A percentile compares a stretch with the other conserved stretches of the same genome.
phyloP scores from a whole-genome alignment of 2,113 vertebrate species.

The Physeter macrocephalus region DNA sequence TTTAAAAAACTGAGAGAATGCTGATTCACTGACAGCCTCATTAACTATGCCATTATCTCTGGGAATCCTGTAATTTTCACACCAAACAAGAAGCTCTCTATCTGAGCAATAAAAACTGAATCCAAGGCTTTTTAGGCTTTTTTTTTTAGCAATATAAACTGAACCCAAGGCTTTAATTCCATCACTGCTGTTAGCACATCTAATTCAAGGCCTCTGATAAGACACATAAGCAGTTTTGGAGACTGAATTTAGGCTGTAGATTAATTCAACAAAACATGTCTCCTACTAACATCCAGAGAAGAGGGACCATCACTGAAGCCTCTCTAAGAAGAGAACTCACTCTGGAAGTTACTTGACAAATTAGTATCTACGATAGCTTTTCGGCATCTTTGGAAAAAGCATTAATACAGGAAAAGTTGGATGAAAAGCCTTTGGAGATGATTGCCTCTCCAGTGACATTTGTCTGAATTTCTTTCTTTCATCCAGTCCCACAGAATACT shows the following conservation, averaged over 20 bases:
- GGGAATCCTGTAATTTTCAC: background rate
- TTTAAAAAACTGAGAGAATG: background rate
- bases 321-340: background rate
- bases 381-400: background rate
- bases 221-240: background rate
- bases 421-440: background rate
- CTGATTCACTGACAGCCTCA: background rate
- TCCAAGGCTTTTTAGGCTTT: background rate
- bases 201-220: background rate
- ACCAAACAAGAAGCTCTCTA: background rate
- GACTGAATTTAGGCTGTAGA: background rate
- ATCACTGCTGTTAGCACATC: background rate
- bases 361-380: background rate
- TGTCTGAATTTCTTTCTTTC: slow-evolving; percentile 7
- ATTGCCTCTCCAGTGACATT: background rate
- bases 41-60: background rate
- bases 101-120: background rate
- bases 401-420: background rate
- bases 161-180: slow-evolving; percentile 1
- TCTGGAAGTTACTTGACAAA: background rate
- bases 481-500: background rate
- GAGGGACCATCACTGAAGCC: background rate
- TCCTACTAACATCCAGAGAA: background rate
- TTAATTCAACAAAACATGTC: background rate
- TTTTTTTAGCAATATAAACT: background rate